Evolutionary conservation across 2,797 vertebrate species (phyloP).

Genomic region (Platalea minor): DNA sequence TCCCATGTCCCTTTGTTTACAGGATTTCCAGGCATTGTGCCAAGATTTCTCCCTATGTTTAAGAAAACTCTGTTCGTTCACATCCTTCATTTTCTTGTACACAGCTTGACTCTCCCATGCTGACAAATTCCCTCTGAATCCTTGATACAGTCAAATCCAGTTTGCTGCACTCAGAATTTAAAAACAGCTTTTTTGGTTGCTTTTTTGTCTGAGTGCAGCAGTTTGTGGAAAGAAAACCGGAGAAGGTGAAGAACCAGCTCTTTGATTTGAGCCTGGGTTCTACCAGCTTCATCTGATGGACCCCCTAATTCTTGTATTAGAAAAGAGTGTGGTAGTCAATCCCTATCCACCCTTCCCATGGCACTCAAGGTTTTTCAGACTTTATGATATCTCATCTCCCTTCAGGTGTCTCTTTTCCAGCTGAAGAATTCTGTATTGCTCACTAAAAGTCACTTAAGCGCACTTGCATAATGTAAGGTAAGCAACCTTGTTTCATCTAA

Average conservation of each 20-base stretch:
- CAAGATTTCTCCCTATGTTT: neutral
- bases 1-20: neutral
- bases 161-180: neutral
- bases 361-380: neutral
- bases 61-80: slow-evolving; percentile 2
- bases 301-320: neutral
- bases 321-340: neutral
- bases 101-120: neutral
- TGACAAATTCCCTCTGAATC: neutral
- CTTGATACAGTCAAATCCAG: neutral
- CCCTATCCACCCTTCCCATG: neutral
- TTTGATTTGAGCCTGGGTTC: neutral
- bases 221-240: neutral
- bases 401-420: neutral
- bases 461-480: neutral
- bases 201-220: neutral
- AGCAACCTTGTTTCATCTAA: neutral
- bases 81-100: neutral
- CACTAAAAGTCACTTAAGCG: neutral
- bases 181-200: neutral
- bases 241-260: neutral
- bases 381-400: neutral
- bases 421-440: neutral
- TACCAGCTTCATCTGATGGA: neutral
- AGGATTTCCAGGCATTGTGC: slow-evolving; percentile 29